Conservation (phyloP, 2,888 invertebrate species). For the Amphiduros pacificus region DNA sequence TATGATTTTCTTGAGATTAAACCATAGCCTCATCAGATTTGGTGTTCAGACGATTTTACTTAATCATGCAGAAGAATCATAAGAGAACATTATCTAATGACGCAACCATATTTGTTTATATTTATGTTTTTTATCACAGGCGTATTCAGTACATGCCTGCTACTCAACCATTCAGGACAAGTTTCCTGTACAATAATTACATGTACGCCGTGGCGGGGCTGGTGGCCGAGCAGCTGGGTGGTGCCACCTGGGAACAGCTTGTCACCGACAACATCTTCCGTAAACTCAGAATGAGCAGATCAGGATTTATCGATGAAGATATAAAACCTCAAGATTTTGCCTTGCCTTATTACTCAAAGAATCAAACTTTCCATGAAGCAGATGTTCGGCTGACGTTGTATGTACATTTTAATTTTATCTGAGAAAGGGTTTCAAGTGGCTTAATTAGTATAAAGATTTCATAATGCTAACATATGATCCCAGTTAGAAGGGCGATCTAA, state of each 20-base stretch:
- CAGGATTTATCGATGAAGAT: conserved; percentile 1
- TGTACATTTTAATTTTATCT: too few relatives aligned
- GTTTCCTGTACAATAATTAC: conserved; percentile 54
- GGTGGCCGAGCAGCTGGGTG: conserved; percentile 44
- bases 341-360: not conserved
- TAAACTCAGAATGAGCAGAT: not conserved
- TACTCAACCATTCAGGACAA: conserved; percentile 40
- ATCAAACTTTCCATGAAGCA: not conserved
- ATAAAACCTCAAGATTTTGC: not conserved
- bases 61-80: too few relatives aligned
- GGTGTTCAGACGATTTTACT: too few relatives aligned
- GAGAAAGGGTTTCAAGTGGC: too few relatives aligned
- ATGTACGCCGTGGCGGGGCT: conserved; percentile 55
- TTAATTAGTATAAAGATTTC: too few relatives aligned
- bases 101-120: too few relatives aligned
- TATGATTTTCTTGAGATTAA: too few relatives aligned
- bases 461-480: too few relatives aligned
- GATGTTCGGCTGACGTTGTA: too few relatives aligned
- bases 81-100: too few relatives aligned
- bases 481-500: too few relatives aligned
- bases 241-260: conserved; percentile 47
- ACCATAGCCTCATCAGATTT: too few relatives aligned
- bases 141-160: conserved; percentile 45
- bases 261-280: conserved; percentile 30
- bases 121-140: conserved; percentile 34